Percentiles rank a stretch among this genome's conserved stretches.
Evolutionary conservation across 2,888 invertebrate genomes (phyloP).

Genomic region (Adela reaumurella): DNA sequence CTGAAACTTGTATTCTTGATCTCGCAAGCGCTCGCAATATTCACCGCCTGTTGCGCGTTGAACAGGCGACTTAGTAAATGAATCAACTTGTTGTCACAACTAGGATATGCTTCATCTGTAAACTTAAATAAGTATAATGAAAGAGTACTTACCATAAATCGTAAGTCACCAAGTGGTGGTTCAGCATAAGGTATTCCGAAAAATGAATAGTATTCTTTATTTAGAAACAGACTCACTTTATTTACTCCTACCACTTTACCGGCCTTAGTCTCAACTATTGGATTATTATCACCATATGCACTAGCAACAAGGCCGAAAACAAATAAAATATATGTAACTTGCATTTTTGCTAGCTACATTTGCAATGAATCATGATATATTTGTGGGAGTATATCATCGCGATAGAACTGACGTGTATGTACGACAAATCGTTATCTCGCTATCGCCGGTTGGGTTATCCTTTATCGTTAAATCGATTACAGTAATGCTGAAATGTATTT

Average conservation of each 20-base stretch:
- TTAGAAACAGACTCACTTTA: conserved; percentile 25
- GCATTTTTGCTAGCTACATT: background rate
- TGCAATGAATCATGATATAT: too few relatives aligned
- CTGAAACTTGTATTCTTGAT: background rate
- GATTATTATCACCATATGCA: background rate
- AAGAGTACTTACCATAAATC: conserved; percentile 32
- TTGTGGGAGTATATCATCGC: too few relatives aligned
- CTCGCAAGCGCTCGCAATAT: background rate
- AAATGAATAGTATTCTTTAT: conserved; percentile 31
- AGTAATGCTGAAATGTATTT: too few relatives aligned
- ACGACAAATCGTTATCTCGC: too few relatives aligned
- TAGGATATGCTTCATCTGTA: too few relatives aligned
- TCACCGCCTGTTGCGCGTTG: background rate
- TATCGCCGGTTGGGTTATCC: too few relatives aligned
- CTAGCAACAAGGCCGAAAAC: background rate
- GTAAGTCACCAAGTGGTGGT: conserved; percentile 32
- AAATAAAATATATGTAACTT: background rate
- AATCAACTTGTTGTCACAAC: too few relatives aligned
- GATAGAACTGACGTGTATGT: too few relatives aligned
- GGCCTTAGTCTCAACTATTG: conserved; percentile 15
- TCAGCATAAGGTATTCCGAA: conserved; percentile 43
- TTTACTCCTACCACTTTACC: conserved; percentile 32
- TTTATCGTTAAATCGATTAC: too few relatives aligned
- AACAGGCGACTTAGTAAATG: too few relatives aligned
- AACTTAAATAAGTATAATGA: too few relatives aligned